Base-by-base conservation (phyloP, 2,797 vertebrate species). In the Darevskia nairensis region DNA sequence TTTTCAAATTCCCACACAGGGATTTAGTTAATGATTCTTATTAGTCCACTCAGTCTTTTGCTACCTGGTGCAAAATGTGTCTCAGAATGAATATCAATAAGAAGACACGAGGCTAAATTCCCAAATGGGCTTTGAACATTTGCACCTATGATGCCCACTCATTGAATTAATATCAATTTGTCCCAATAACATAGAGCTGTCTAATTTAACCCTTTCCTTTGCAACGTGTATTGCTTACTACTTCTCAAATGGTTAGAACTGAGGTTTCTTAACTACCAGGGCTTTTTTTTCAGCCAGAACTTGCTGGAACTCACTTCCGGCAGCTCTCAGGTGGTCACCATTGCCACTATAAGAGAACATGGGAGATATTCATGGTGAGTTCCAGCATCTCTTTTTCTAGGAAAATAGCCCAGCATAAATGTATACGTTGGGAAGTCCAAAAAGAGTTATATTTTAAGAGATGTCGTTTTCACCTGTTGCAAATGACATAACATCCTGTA, bases 11-110 rank as follows among this genome's bases (percentile, higher is more conserved):
- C 4, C 35, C 55, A 27, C 59, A 92, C 86, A 92, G 46, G 91
- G 86, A 90, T 94, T n/a, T 85, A 91, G 15, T 80, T 75, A 92
- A 90, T 89, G 82, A 91, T 88, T 88, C 64, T 90, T 74, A 88
- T 92, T 90, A 92, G 78, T 32, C 87, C 11, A 75, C 86, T 86
- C 80, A 86, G 19, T 55, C 17, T 89, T 93, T 90, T 93, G 29
- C 23, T 88, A 82, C 6, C 21, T n/a, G n/a, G 71, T 66, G 25
- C 74, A 90, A 93, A 93, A 50, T 74, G 44, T 44, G 3, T n/a
- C 76, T 89, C 77, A n/a, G 25, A 89, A 29, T 82, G 27, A 90
- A 85, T 59, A 88, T 91, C 80, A 89, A 85, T 35, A 79, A 89
- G 80, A 86, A 89, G 61, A 46, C n/a, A 74, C 78, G 39, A 89